phyloP scores from a whole-genome alignment of 2,113 vertebrate genomes.

The Pluvialis apricaria region DNA sequence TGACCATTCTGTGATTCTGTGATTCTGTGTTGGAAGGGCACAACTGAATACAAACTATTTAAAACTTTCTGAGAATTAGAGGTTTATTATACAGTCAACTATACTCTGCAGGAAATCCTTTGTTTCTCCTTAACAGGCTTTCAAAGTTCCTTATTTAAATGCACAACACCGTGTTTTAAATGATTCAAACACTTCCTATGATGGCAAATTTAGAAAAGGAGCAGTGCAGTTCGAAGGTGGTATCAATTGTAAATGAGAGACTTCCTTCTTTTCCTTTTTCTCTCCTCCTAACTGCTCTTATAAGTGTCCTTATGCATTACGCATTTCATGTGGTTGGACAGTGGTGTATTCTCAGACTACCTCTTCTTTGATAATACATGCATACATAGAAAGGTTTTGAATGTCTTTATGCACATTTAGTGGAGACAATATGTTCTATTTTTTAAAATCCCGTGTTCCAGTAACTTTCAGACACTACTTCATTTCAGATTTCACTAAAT shows the following conservation, averaged over 20 bases:
- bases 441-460: not conserved
- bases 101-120: not conserved
- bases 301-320: not conserved
- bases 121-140: not conserved
- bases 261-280: not conserved
- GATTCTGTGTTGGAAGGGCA: not conserved
- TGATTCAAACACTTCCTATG: not conserved
- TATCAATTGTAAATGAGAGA: not conserved
- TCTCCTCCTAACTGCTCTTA: not conserved
- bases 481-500: not conserved
- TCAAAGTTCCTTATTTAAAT: not conserved
- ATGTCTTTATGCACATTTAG: not conserved
- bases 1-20: too few species aligned
- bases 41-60: not conserved
- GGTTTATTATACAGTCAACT: not conserved
- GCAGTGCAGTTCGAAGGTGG: not conserved
- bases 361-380: not conserved
- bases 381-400: not conserved
- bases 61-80: not conserved
- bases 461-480: not conserved
- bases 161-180: not conserved
- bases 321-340: not conserved
- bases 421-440: not conserved
- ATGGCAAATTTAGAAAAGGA: not conserved
- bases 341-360: not conserved